Percentiles rank a stretch among this genome's conserved stretches.
These are phyloP conservation scores for Megaceryle alcyon DNA, from an alignment of 2,797 vertebrate species.

Conservation along the genomic window DNA sequence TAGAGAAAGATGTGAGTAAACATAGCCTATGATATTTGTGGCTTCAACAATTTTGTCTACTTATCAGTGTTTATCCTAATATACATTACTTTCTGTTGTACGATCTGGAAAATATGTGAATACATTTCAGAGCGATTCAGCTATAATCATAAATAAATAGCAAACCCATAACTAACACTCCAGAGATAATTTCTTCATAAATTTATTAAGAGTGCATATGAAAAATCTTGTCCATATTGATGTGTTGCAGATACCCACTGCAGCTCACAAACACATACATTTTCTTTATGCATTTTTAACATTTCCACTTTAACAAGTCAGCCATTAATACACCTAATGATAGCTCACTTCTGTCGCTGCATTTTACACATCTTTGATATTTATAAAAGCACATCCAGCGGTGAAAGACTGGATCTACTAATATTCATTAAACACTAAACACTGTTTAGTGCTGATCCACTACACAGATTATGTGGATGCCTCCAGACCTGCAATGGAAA, in stretches of 20 bases:
- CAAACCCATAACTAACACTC: neutral
- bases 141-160: neutral
- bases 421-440: neutral
- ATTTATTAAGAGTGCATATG: neutral
- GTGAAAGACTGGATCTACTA: neutral
- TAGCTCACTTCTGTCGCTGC: neutral
- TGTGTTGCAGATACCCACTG: neutral
- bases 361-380: neutral
- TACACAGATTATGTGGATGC: neutral
- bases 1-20: neutral
- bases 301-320: neutral
- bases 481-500: neutral
- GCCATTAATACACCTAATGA: neutral
- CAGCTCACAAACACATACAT: neutral
- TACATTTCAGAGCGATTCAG: neutral
- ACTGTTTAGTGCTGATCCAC: too few relatives aligned
- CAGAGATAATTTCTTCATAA: neutral
- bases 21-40: neutral
- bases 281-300: neutral
- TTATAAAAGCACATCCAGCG: neutral
- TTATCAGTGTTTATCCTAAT: neutral
- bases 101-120: neutral
- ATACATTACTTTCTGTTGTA: neutral
- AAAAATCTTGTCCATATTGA: neutral
- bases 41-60: neutral